Evolutionary conservation across 2,888 invertebrate genomes (phyloP).

Genomic region (Argynnis bischoffii): DNA sequence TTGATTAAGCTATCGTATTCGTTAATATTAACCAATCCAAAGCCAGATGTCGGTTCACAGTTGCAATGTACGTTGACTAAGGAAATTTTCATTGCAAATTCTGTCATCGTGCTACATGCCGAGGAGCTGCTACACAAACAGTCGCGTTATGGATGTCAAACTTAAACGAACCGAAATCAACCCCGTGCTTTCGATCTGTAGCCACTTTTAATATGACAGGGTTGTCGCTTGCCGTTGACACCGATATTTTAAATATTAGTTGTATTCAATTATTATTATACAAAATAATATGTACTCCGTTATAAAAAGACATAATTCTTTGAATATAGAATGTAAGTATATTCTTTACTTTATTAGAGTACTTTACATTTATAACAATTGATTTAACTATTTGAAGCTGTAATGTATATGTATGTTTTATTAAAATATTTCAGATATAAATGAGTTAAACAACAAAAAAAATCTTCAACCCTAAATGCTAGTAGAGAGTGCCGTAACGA

Average conservation of each 20-base stretch:
- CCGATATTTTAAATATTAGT: neutral
- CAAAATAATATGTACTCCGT: no score
- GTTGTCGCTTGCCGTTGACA: constrained; percentile 30
- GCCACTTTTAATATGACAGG: constrained; percentile 44
- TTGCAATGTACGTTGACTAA: constrained; percentile 70
- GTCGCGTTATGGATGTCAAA: constrained; percentile 76
- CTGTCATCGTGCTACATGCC: constrained; percentile 68
- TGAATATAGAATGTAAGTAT: no score
- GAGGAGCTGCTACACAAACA: constrained; percentile 69
- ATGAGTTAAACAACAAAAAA: neutral
- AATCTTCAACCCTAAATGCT: constrained; percentile 39
- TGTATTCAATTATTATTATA: no score
- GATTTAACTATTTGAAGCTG: no score
- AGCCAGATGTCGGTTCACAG: constrained; percentile 66
- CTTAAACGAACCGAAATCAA: constrained; percentile 80
- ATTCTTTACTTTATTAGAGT: no score
- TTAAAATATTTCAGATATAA: neutral
- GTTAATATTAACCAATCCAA: constrained; percentile 51
- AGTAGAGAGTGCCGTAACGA: constrained; percentile 61
- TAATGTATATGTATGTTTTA: neutral
- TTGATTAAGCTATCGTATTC: constrained; percentile 40
- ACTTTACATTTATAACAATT: no score
- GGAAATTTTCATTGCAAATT: constrained; percentile 80
- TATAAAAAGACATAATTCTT: no score
- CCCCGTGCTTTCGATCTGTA: constrained; percentile 53